Evolutionary conservation across 1,140 invertebrate species (phyloP), one percentile per base, ranked within the genome.

Genomic region (Arion vulgaris): DNA sequence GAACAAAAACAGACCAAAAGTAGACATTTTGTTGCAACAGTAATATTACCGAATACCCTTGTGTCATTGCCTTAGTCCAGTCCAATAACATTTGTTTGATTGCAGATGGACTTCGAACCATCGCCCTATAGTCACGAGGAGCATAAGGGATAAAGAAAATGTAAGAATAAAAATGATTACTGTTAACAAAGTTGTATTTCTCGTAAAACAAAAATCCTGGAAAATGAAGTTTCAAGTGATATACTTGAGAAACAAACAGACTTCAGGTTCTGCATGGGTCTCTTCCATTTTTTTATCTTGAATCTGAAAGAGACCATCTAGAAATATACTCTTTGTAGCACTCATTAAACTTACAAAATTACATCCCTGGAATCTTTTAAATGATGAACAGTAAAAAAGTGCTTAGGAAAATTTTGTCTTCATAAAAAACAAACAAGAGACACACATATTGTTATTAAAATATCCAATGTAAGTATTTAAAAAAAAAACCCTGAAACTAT

Each of bases 1-100:
- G 28, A 49, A 78, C 13, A 53, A 4, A 62, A 36, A n/a, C n/a
- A 78, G 41, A 57, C 53, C 23, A 15, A 9, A 57, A 57, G 19
- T 34, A 39, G 41, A 19, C 38, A 38, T 2, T 36, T 15, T 17
- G n/a, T 36, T 71, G 23, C 32, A 32, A 74, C 28, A 81, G 32
- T 51, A 13, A 53, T 53, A 62, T 82, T 89, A 90, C 90, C 87
- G 89, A 97, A 95, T 99, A 99, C 93, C 97, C 97, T 94, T 95
- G 95, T 87, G 97, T 98, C 94, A 98, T 98, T 93, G 96, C 95
- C 93, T 97, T 96, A 94, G 96, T 97, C 98, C 98, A 99, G 91
- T 96, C 95, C 92, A 99, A 95, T 89, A 99, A 94, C 93, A 97
- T 95, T 92, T 98, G 97, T 95, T 99, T 99, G 93, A 98, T 97